Percentiles rank a stretch among this genome's conserved stretches.
These are phyloP conservation scores for Heterochromis multidens DNA, from an alignment of 2,113 vertebrate species.

Conservation along the genomic window DNA sequence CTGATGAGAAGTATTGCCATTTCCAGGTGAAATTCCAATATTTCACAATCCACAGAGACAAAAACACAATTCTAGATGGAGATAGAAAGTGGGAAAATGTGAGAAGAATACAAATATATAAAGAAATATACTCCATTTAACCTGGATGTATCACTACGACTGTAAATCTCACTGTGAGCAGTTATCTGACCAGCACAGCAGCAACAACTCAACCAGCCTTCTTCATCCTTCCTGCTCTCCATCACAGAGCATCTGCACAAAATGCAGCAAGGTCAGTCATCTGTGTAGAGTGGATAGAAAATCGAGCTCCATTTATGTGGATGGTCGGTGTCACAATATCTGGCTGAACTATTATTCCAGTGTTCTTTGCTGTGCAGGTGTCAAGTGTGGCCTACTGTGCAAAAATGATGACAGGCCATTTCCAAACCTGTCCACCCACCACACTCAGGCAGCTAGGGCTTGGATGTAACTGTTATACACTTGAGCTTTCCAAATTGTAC, in stretches of 20 bases:
- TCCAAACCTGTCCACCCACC: slow-evolving; percentile 50
- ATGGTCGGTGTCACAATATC: slow-evolving; percentile 14
- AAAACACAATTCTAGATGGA: not conserved
- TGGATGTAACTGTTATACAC: slow-evolving; percentile 9
- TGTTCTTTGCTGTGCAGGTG: slow-evolving; percentile 24
- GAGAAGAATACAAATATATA: not conserved
- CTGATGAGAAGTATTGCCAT: not conserved
- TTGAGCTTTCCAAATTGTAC: slow-evolving; percentile 21
- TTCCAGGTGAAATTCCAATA: not conserved
- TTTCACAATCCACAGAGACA: not conserved
- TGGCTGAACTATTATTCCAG: slow-evolving; percentile 17
- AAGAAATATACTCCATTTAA: not conserved
- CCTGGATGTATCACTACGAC: not conserved
- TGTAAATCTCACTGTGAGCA: not conserved
- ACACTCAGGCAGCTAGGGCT: slow-evolving; percentile 17
- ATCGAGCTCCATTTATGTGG: slow-evolving; percentile 32
- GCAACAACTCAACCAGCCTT: not conserved
- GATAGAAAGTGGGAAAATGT: not conserved
- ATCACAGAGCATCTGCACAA: not conserved
- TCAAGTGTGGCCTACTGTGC: slow-evolving; percentile 43
- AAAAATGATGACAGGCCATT: slow-evolving; percentile 44
- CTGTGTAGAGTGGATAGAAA: slow-evolving; percentile 21
- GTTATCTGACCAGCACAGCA: not conserved
- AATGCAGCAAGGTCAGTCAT: slow-evolving; percentile 25
- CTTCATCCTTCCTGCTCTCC: not conserved